Evolutionary conservation across 1,140 invertebrate genomes (phyloP), one percentile per base, ranked within the genome.

Genomic region (Orchesella cincta): DNA sequence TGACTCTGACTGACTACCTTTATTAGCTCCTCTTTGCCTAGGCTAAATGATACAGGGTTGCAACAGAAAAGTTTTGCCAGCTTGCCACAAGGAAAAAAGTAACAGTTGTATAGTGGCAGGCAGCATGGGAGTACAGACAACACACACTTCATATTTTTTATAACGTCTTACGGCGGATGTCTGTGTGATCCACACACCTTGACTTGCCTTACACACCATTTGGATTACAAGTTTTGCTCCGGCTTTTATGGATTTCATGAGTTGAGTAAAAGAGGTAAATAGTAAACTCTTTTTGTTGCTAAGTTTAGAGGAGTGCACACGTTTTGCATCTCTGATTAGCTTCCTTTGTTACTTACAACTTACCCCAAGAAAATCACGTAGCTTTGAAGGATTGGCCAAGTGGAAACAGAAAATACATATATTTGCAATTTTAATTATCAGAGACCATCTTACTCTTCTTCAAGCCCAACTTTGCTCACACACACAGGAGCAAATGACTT

Each of bases 91-190:
- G 52, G 52, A 26, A 57, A 57, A 57, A 57, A 57, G 52, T 57
- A 57, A 57, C 52, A 57, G 52, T 57, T 57, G 52, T 57, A n/a
- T 57, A 57, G 52, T 57, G 52, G 52, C 52, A 57, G 23, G 52
- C 52, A 12, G 52, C 52, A 57, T 57, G 52, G 3, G 52, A 57
- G 39, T 46, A 46, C 39, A 46, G n/a, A n/a, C n/a, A n/a, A n/a
- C 39, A 46, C 39, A 46, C 39, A 46, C 39, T 46, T 46, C 5
- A 18, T 8, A 46, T 46, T n/a, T n/a, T n/a, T n/a, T 46, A 46
- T 8, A 46, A 18, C 39, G 39, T 8, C 39, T 46, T 18, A 46
- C 39, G 39, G 18, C 39, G 39, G 39, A 46, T 46, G 39, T 46
- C 39, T 46, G 39, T 46, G 5, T 46, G 39, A 8, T 46, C 5